Base-by-base conservation (phyloP, 2,888 invertebrate species). In the Perithous albicinctus region DNA sequence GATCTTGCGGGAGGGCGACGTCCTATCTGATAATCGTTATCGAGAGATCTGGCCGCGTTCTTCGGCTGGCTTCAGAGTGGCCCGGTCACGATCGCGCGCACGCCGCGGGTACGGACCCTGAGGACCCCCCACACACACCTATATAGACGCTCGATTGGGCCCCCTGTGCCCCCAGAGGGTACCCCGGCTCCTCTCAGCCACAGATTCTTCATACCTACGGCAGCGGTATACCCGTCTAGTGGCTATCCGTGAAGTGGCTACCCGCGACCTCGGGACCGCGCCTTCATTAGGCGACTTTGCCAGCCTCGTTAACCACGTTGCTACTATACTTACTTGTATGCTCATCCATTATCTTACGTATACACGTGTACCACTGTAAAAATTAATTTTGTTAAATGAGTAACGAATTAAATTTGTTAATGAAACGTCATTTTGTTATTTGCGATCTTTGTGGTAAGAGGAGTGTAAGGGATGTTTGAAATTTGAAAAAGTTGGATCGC, bases 221-320 rank as follows among this genome's bases (percentile, higher is more conserved):
- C 56, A 69, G 32, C 26, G 64, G 20, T 38, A 26, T 26, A 35
- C 32, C 67, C 26, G 29, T 38, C 51, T 56, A 61, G 35, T 29
- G 20, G 20, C 15, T 48, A 48, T 32, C 29, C 26, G n/a, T 29
- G n/a, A n/a, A n/a, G 56, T 12, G 6, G 15, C 56, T 5, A n/a
- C n/a, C n/a, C n/a, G 29, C 56, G 74, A 76, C 78, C 63, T 56
- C 59, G 38, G 84, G 85, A 88, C 88, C 86, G 86, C 85, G 86
- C 88, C 90, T 92, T 92, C 92, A 92, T 92, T 92, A 92, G 92
- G 90, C 91, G 92, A 92, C 91, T 92, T 88, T 89, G 89, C 88
- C 88, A 72, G 77, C 88, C 92, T 92, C 90, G 91, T 92, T 92
- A 92, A 90, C 90, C 88, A 87, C 75, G 78, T 82, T 77, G 76